Conservation (phyloP, 1,140 invertebrate species). For the Eurosta solidaginis region DNA sequence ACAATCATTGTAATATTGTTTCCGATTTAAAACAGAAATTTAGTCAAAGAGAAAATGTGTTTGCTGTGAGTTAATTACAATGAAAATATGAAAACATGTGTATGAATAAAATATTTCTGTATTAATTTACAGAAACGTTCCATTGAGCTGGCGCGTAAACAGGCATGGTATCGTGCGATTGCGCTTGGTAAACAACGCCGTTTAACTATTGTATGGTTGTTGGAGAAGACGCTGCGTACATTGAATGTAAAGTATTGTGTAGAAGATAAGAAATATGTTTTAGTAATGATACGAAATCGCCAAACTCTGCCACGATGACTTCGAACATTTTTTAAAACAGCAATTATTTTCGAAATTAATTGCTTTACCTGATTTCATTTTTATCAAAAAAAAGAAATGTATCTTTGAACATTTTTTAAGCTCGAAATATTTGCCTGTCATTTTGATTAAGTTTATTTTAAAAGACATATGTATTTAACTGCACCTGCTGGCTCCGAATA, state of each 20-base stretch:
- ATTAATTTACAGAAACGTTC: slow-evolving; percentile 49
- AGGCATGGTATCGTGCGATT: slow-evolving; percentile 55
- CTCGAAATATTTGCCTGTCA: no score
- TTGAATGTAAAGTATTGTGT: slow-evolving; percentile 41
- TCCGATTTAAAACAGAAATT: slow-evolving; percentile 51
- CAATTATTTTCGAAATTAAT: no score
- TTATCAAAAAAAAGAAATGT: not conserved
- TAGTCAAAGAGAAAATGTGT: slow-evolving; percentile 55
- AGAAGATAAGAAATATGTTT: not conserved
- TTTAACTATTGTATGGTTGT: slow-evolving; percentile 63
- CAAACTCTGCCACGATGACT: not conserved
- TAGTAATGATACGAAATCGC: not conserved
- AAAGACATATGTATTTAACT: no score
- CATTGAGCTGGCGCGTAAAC: slow-evolving; percentile 54
- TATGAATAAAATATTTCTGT: not conserved
- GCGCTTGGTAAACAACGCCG: slow-evolving; percentile 47
- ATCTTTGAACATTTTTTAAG: no score
- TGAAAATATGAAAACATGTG: not conserved
- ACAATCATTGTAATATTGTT: slow-evolving; percentile 50
- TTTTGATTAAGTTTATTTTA: no score
- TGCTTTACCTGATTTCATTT: no score
- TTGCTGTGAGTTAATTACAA: slow-evolving; percentile 45
- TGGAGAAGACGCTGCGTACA: slow-evolving; percentile 66
- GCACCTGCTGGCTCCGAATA: no score
- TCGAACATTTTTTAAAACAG: no score